Conservation (phyloP, 1,140 invertebrate species). For the Dendrolimus kikuchii region DNA sequence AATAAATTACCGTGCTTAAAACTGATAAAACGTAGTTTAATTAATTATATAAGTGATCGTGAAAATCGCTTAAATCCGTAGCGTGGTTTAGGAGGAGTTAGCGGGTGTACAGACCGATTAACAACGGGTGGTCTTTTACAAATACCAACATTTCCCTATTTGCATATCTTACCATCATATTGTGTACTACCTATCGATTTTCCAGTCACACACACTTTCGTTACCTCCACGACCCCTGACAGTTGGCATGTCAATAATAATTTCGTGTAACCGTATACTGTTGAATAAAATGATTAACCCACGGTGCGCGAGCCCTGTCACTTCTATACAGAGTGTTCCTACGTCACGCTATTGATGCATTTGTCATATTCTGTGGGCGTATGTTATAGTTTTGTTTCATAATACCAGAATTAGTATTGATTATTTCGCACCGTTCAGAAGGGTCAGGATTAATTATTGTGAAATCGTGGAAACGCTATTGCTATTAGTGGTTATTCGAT, state of each 20-base stretch:
- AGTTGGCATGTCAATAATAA: constrained; percentile 61
- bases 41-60: too few species aligned
- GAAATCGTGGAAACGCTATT: constrained; percentile 1
- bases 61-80: too few species aligned
- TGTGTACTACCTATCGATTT: constrained; percentile 31
- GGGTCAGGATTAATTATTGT: constrained; percentile 1
- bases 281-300: constrained; percentile 65
- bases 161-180: too few species aligned
- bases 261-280: constrained; percentile 46
- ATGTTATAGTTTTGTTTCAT: constrained; percentile 3
- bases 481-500: too few species aligned
- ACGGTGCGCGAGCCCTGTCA: constrained; percentile 16
- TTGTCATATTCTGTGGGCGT: constrained; percentile 3
- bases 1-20: too few species aligned
- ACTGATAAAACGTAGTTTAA: too few species aligned
- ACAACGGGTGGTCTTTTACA: too few species aligned
- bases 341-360: constrained; percentile 10
- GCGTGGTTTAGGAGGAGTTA: too few species aligned
- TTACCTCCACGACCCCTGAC: constrained; percentile 29
- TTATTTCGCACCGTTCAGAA: not conserved
- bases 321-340: constrained; percentile 26
- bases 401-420: not conserved
- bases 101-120: too few species aligned
- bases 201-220: constrained; percentile 37
- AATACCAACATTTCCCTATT: too few species aligned